Evolutionary conservation across 2,113 vertebrate species (phyloP), one percentile per base, ranked within the genome.

Genomic region (Xiphophorus maculatus): DNA sequence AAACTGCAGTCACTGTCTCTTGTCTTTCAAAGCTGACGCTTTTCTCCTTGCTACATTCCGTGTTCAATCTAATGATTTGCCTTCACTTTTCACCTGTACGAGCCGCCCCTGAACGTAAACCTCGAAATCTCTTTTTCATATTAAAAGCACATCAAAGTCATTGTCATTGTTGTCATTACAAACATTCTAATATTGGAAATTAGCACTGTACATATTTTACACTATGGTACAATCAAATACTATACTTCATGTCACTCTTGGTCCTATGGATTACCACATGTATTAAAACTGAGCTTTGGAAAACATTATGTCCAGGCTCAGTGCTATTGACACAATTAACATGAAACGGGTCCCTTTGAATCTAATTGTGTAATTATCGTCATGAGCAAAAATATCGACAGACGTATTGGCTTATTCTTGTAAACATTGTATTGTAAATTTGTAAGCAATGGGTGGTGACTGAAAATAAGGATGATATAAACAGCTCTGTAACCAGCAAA

Each of bases 161-260:
- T 90, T 80, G 71, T 85, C 80, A 87, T 89, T 19, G 75, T 88
- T 77, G 84, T 91, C 90, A 88, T 94, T 93, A 94, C 91, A 94
- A 93, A 95, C 93, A 94, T 94, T 94, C 93, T 94, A 93, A 89
- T 85, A 91, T 88, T 93, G 90, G 73, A 92, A 92, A 92, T 91
- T 87, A 93, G 94, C 90, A 79, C 92, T 94, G 93, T 94, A 95
- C 94, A 94, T 87, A 93, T 94, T 91, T 94, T 94, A 94, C 94
- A 95, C 85, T 95, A 95, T 94, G 74, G 90, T 94, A 95, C 94
- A 95, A 92, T 91, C 87, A 88, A 91, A 90, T 92, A 88, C 88
- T 88, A 79, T 91, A 87, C 75, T 83, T 82, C 75, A 84, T 89
- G 84, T 77, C 88, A 88, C 84, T 79, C 84, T 88, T 89, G 87